Percentiles rank a stretch among this genome's conserved stretches.
Conservation (phyloP, 2,113 vertebrate species). For the Hiodon tergisus region DNA sequence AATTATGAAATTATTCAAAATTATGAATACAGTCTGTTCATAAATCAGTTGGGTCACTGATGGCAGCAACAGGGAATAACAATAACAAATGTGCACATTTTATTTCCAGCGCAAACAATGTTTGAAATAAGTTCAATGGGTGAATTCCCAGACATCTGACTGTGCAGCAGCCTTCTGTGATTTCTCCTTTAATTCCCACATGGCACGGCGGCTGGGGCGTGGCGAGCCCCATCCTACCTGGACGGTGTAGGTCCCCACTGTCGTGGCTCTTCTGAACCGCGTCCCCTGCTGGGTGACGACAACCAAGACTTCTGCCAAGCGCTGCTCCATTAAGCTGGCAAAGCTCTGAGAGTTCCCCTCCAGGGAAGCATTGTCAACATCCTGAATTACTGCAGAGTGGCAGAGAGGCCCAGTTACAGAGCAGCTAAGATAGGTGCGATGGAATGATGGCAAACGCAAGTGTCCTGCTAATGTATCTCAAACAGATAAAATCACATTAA, state of each 20-base stretch:
- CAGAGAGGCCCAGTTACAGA: neutral
- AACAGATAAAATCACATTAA: no score
- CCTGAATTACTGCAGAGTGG: slow-evolving; percentile 78
- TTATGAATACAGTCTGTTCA: no score
- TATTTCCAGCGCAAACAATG: no score
- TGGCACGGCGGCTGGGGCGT: neutral
- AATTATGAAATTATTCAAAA: no score
- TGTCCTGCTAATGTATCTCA: no score
- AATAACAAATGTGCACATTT: no score
- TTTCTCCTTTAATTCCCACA: no score
- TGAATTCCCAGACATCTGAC: no score
- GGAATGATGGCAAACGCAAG: neutral
- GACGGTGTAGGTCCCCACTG: slow-evolving; percentile 87
- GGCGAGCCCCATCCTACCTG: slow-evolving; percentile 67
- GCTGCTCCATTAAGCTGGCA: slow-evolving; percentile 89
- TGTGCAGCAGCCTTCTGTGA: no score
- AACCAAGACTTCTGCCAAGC: slow-evolving; percentile 87
- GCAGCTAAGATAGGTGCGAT: neutral
- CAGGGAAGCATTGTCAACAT: slow-evolving; percentile 82
- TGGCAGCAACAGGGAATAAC: no score
- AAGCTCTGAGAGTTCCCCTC: slow-evolving; percentile 93
- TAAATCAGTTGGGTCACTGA: no score
- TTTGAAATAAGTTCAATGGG: no score
- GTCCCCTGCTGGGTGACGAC: slow-evolving; percentile 83
- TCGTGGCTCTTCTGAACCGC: slow-evolving; percentile 79